phyloP scores from a whole-genome alignment of 2,888 invertebrate species.

The Drosophila demipolita region DNA sequence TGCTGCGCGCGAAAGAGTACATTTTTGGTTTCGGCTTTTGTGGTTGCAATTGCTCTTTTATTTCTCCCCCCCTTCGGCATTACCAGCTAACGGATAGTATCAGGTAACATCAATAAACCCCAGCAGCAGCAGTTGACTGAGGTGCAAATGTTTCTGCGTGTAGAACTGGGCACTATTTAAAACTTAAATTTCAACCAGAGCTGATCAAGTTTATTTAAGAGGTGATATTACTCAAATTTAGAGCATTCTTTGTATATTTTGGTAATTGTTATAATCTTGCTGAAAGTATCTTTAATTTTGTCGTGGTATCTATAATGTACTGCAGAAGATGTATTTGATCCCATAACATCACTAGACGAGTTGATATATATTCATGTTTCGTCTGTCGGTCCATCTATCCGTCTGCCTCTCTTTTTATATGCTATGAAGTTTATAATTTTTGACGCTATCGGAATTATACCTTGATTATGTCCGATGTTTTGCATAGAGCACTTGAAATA shows the following conservation, averaged over 20 bases:
- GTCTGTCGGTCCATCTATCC: neutral
- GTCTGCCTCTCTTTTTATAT: neutral
- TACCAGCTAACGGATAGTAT: constrained; percentile 12
- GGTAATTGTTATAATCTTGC: neutral
- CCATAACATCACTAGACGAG: neutral
- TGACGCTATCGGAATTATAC: neutral
- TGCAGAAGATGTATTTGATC: neutral
- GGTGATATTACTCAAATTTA: neutral
- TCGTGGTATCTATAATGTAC: neutral
- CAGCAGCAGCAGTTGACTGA: constrained; percentile 14
- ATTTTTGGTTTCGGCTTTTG: constrained; percentile 73
- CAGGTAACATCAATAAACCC: constrained; percentile 17
- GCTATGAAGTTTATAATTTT: neutral
- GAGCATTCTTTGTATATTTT: neutral
- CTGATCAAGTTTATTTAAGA: neutral
- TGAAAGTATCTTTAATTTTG: neutral
- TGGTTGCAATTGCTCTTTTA: constrained; percentile 52
- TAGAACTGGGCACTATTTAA: constrained; percentile 1
- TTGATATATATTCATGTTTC: neutral
- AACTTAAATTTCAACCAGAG: neutral
- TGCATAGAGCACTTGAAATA: neutral
- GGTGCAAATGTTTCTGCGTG: constrained; percentile 9
- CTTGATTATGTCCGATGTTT: neutral
- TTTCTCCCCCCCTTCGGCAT: neutral
- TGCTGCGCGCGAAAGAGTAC: constrained; percentile 52